Percentiles rank a stretch among this genome's conserved stretches.
Evolutionary conservation across 2,113 vertebrate species (phyloP).

Genomic region (Chloebia gouldiae): DNA sequence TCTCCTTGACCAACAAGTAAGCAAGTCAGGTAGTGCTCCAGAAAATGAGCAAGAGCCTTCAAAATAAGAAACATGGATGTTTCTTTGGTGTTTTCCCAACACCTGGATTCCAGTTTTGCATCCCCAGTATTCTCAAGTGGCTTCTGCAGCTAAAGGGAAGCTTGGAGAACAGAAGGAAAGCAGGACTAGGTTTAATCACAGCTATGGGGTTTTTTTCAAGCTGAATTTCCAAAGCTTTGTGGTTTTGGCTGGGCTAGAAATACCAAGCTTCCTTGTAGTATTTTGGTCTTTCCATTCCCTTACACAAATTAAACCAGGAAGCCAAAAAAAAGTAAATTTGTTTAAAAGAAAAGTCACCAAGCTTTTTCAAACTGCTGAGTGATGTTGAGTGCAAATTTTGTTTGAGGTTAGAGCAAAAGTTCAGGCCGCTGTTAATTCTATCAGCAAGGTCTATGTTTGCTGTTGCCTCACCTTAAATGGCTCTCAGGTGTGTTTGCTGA

Average conservation of each 20-base stretch:
- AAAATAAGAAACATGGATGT: background rate
- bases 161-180: background rate
- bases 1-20: background rate
- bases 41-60: background rate
- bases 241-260: conserved; percentile 46
- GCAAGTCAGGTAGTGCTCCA: background rate
- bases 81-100: background rate
- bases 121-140: background rate
- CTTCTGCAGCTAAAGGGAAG: background rate
- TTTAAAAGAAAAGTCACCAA: background rate
- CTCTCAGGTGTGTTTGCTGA: background rate
- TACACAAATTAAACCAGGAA: conserved; percentile 33
- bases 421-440: conserved; percentile 12
- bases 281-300: conserved; percentile 37
- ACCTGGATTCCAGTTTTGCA: background rate
- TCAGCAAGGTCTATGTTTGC: background rate
- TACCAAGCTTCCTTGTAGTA: conserved; percentile 6
- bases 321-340: background rate
- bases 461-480: background rate
- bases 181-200: background rate
- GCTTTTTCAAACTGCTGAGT: background rate
- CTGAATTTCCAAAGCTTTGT: conserved; percentile 26
- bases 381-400: background rate
- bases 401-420: conserved; percentile 12
- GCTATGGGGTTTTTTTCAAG: background rate